Evolutionary conservation across 2,888 invertebrate genomes (phyloP), one percentile per base, ranked within the genome.

Genomic region (Drosophila kanekoi): DNA sequence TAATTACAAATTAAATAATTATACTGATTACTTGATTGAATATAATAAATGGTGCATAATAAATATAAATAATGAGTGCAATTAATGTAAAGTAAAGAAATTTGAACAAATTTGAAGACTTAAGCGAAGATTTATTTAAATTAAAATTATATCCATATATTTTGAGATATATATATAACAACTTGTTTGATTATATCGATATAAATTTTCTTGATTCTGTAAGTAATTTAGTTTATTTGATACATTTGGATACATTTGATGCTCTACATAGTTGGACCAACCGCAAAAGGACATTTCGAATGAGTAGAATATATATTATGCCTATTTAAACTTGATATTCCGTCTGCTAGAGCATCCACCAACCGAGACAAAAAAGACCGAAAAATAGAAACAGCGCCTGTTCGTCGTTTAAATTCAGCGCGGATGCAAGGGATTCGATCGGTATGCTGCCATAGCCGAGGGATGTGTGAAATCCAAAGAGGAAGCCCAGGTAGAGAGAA

Each of bases 41-140:
- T 68, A 68, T 64, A 75, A 77, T 77, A 77, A 75, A 75, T 75
- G 75, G 75, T 75, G 75, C 75, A 78, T 73, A 75, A 70, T 32
- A 48, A 57, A 49, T 16, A 43, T 56, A 54, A 14, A 6, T 3
- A 41, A 23, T 8, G 28, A 28, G 48, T 33, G 41, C 23, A 43
- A 43, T 58, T 10, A 54, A 54, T 38, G 20, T 37, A 47, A 20
- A 23, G 20, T 37, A 47, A 20, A 23, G 5, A 5, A 14, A 51
- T 23, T 13, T 23, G 13, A 49, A 49, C 35, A 6, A 20, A 14
- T 35, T 51, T 51, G 49, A 37, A n/a, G n/a, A n/a, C n/a, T n/a
- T n/a, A n/a, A n/a, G n/a, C n/a, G n/a, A n/a, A 18, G 37, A 37
- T 51, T 38, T 51, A 49, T 35, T 37, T 49, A 37, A 37, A 51